These are phyloP conservation scores for Cyclargus thomasi DNA, from an alignment of 1,140 invertebrate species.

Conservation along the genomic window DNA sequence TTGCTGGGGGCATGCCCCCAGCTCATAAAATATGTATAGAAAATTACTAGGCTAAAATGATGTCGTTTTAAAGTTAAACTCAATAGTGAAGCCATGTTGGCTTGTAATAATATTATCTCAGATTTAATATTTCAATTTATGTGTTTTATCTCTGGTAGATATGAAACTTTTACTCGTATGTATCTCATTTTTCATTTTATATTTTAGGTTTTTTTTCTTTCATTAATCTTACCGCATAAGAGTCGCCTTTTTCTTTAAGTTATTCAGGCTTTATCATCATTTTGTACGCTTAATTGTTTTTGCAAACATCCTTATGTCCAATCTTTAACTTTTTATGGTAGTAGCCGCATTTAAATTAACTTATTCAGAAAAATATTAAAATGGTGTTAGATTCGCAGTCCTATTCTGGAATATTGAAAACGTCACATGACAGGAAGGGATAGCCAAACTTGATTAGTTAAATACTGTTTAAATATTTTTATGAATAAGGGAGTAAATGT, in stretches of 20 bases:
- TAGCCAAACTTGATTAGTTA: too few species aligned
- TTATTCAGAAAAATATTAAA: too few species aligned
- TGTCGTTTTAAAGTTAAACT: too few species aligned
- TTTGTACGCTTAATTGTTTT: neutral
- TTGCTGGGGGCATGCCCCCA: too few species aligned
- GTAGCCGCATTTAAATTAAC: neutral
- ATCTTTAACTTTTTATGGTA: neutral
- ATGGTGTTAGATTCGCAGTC: too few species aligned
- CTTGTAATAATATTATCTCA: neutral
- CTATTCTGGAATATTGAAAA: too few species aligned
- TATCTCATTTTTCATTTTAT: constrained; percentile 2
- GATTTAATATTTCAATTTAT: neutral
- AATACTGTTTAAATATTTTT: too few species aligned
- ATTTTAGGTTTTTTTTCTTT: neutral
- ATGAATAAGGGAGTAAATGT: too few species aligned
- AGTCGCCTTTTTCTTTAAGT: neutral
- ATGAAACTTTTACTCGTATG: neutral
- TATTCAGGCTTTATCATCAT: neutral
- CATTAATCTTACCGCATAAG: neutral
- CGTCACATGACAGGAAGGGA: too few species aligned
- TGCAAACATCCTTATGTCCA: neutral
- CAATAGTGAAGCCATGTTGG: too few species aligned
- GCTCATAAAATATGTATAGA: neutral
- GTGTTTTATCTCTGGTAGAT: too few species aligned
- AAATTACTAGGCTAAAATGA: neutral